Base-by-base conservation (phyloP, 2,797 vertebrate species). In the Spea hammondii region DNA sequence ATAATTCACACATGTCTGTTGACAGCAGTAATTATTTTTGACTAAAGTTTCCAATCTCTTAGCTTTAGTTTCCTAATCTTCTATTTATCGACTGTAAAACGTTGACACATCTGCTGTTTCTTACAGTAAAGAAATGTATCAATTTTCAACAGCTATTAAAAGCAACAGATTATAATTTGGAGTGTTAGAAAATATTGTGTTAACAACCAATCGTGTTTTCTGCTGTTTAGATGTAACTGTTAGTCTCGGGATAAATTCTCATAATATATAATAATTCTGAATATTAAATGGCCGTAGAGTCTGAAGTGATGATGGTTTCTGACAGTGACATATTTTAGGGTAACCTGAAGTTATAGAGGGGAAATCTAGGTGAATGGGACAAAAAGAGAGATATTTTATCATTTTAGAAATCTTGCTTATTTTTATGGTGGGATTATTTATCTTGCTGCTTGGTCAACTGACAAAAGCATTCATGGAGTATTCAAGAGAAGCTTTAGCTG, bases 331-430 rank as follows among this genome's bases (percentile, higher is more conserved):
- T 32, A 32, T 32, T 32, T 32, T 32, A 32, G 72, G 55, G 67
- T 54, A 68, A 64, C 54, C 86, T 87, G 87, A 83, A 85, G 83
- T 77, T 72, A 84, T 79, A 59, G 73, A 78, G 83, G 74, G 83
- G 82, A 77, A 76, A 82, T 32, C 79, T 79, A 77, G 81, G 74
- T 83, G n/a, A 50, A 55, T 50, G 73, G 84, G 62, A 66, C 76
- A 32, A 77, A 75, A 74, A 74, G 84, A 81, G 48, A 82, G 72
- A 84, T 80, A 84, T 5, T 55, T 12, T 14, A 62, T 82, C 70
- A 55, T 80, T 85, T 76, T 85, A 0, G 62, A 73, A 3, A 55
- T 47, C 8, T 6, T n/a, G 59, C 47, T 84, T 66, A 59, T 79
- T 77, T 72, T 51, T 80, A 4, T 4, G 51, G 10, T 54, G 6